Evolutionary conservation across 2,888 invertebrate species (phyloP).

Genomic region (Drosophila subquinaria): DNA sequence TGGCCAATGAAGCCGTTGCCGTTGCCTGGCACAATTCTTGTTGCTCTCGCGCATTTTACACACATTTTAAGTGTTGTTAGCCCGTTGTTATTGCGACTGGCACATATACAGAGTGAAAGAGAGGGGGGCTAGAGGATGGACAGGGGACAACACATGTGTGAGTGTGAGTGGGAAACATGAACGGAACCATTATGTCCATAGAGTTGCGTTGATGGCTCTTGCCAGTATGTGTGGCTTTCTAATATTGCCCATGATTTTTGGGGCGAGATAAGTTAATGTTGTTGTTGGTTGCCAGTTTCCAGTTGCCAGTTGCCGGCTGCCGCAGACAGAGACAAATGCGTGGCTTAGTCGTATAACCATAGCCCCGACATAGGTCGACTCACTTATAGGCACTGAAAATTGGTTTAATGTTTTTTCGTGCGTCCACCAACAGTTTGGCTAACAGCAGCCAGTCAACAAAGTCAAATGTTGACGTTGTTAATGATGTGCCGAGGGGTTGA

Average conservation of each 20-base stretch:
- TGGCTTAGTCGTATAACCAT: constrained; percentile 23
- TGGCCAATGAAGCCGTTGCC: constrained; percentile 65
- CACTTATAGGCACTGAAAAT: constrained; percentile 66
- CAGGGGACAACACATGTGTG: constrained; percentile 33
- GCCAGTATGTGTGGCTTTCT: constrained; percentile 61
- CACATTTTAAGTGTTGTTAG: constrained; percentile 78
- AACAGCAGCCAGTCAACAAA: constrained; percentile 66
- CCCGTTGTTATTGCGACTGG: constrained; percentile 65
- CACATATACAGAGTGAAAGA: background rate
- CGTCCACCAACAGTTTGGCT: constrained; percentile 56
- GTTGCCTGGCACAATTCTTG: constrained; percentile 54
- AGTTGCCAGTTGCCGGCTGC: constrained; percentile 56
- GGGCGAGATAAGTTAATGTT: constrained; percentile 55
- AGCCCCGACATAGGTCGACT: constrained; percentile 22
- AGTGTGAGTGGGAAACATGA: constrained; percentile 41
- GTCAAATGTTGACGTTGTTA: constrained; percentile 79
- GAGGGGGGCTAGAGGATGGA: too few species aligned
- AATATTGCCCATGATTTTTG: constrained; percentile 73
- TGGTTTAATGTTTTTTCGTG: constrained; percentile 73
- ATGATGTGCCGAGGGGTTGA: constrained; percentile 62
- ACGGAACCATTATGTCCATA: constrained; percentile 72
- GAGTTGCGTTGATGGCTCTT: constrained; percentile 67
- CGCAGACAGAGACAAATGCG: constrained; percentile 74
- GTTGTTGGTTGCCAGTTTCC: constrained; percentile 28
- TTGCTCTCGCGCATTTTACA: constrained; percentile 71